Base-by-base conservation (phyloP, 2,113 vertebrate genomes). In the Colistium nudipinnis region DNA sequence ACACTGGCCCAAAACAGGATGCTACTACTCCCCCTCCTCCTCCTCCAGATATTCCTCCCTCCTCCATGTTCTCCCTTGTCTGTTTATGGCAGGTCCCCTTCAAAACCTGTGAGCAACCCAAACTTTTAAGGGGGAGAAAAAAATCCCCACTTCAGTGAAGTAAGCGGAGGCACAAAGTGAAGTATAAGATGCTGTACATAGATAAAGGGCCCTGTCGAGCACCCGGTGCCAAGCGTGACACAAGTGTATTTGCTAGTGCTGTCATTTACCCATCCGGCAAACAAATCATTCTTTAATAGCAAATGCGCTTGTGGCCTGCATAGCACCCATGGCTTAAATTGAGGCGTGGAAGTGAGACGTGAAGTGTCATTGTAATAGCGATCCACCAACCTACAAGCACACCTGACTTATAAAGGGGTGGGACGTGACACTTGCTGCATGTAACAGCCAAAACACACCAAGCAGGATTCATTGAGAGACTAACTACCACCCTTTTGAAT, bases 91-190 rank as follows among this genome's bases (percentile, higher is more conserved):
- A 57, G 51, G 10, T 22, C 28, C 59, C 48, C 25, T 54, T n/a
- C n/a, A 22, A 62, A 51, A 66, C 19, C 48, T 35, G 27, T 16
- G 20, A 70, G 31, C 7, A 31, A 27, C 24, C 10, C 47, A 38
- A 56, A 70, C 68, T 36, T 65, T 22, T 25, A 62, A 51, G 72
- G 52, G 62, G 49, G 28, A 51, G 41, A 59, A n/a, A n/a, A n/a
- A n/a, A n/a, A 11, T 3, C 35, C 31, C 11, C 31, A 24, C 10
- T 56, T 55, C 70, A 62, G 70, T 24, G 68, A 78, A 73, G 59
- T 77, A 72, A 49, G 22, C 70, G 60, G 48, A 63, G 81, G 43
- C 28, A 71, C 28, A 66, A 60, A 63, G 8, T 7, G 67, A 73
- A 38, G 51, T 31, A 51, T 13, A 62, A 61, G 22, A 52, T 16